These are phyloP conservation scores for Peromyscus californicus DNA, from an alignment of 2,113 vertebrate genomes.

Conservation along the genomic window DNA sequence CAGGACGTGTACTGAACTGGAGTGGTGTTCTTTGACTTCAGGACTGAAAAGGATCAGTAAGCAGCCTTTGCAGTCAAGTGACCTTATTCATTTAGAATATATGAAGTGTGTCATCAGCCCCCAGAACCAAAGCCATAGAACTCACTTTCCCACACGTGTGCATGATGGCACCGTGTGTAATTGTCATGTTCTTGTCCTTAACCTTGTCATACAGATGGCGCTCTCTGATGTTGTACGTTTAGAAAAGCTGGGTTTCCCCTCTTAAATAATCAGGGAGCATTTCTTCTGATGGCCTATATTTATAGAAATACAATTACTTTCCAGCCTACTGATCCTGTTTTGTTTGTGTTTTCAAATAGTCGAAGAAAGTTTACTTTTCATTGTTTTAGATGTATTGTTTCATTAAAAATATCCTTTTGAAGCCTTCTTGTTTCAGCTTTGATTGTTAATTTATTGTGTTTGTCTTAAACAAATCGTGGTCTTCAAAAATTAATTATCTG, in stretches of 20 bases:
- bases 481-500: conserved; percentile 29
- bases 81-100: not conserved
- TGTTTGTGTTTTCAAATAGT: not conserved
- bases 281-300: conserved; percentile 49
- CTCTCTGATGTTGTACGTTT: conserved; percentile 6
- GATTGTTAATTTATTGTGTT: conserved; percentile 43
- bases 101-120: not conserved
- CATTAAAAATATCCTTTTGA: conserved; percentile 57
- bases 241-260: not conserved
- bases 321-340: conserved; percentile 19
- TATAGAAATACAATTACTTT: not conserved
- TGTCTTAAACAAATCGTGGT: conserved; percentile 6
- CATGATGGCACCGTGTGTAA: not conserved
- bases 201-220: not conserved
- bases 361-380: conserved; percentile 44
- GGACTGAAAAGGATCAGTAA: not conserved
- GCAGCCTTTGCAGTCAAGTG: not conserved
- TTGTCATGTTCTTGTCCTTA: not conserved
- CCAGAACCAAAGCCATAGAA: not conserved
- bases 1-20: not conserved
- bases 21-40: conserved; percentile 2
- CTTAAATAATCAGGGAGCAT: not conserved
- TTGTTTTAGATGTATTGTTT: conserved; percentile 29
- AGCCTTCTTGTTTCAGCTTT: conserved; percentile 49
- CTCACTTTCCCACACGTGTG: not conserved